Evolutionary conservation across 1,140 invertebrate genomes (phyloP), one percentile per base, ranked within the genome.

Genomic region (Zaprionus nigranus): DNA sequence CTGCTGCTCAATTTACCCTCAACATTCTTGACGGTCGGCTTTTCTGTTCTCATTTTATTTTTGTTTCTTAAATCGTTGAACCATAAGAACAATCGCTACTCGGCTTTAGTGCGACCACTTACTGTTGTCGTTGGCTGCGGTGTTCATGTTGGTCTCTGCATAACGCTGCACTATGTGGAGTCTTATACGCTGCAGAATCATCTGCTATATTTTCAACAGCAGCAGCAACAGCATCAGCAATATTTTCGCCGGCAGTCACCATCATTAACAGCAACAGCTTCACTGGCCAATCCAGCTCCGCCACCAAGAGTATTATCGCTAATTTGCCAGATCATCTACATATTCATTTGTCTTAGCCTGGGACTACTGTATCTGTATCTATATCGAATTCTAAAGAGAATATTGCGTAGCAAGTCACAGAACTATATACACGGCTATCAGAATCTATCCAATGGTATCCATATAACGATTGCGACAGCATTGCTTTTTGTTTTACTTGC

Each of bases 311-410:
- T 95, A 75, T 92, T 97, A 70, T 96, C 96, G 78, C 93, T 97
- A 20, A 94, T 97, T 34, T 98, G 97, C 82, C 96, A 97, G 93
- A 96, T 96, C 79, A 95, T 97, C 67, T 97, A 96, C 88, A 96
- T 97, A 56, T 93, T 97, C 70, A 94, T 96, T 26, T 96, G 96
- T 78, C 94, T 97, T 7, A 95, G 96, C 3, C 93, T 98, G 12
- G 97, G 97, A 0, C 92, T 97, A 0, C 96, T 96, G 67, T 98
- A 98, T 93, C 94, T 98, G 57, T 97, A 97, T 91, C 94, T 97
- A 34, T 98, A 98, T 92, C 94, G 94, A 76, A 95, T 94, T 77
- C 94, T 96, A 26, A 95, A 95, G 78, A 94, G 94, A 57, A 94
- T 95, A 26, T 82, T 96, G 26, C 94, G 94, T 60, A 95, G 95